Percentiles rank a stretch among this genome's conserved stretches.
Evolutionary conservation across 53 echinoderm and acorn worm genomes (phyloP).

Genomic region (Paracentrotus lividus): DNA sequence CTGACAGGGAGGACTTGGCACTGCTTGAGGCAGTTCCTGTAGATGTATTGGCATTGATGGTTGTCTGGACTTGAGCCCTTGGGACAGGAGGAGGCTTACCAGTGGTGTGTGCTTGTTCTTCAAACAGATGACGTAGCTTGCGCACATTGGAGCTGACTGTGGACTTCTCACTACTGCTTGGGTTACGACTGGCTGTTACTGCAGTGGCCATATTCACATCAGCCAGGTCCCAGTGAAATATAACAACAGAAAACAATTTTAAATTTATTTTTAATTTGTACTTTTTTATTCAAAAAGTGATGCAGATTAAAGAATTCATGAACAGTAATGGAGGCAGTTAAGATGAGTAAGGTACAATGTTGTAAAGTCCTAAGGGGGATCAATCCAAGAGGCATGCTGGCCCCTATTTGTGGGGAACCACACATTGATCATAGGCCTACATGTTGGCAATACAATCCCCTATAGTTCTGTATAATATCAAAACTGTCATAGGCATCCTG

Average conservation of each 20-base stretch:
- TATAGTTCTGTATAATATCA: too few species aligned
- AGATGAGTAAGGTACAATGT: not conserved
- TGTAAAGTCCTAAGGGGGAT: too few species aligned
- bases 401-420: too few species aligned
- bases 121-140: constrained; percentile 65
- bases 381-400: too few species aligned
- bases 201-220: constrained; percentile 67
- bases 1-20: constrained; percentile 41
- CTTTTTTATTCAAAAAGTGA: not conserved
- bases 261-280: not conserved
- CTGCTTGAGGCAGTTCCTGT: constrained; percentile 17
- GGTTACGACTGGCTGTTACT: constrained; percentile 65
- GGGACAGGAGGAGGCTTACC: constrained; percentile 26
- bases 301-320: not conserved
- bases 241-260: not conserved
- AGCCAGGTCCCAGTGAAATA: constrained; percentile 56
- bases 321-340: not conserved
- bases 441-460: too few species aligned
- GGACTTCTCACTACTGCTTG: constrained; percentile 53
- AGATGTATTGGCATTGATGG: constrained; percentile 16
- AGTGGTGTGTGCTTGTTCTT: constrained; percentile 44
- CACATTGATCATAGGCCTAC: too few species aligned
- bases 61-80: not conserved
- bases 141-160: constrained; percentile 62
- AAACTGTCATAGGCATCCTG: too few species aligned